phyloP scores from a whole-genome alignment of 2,888 invertebrate genomes.

The Tenthredo distinguenda region DNA sequence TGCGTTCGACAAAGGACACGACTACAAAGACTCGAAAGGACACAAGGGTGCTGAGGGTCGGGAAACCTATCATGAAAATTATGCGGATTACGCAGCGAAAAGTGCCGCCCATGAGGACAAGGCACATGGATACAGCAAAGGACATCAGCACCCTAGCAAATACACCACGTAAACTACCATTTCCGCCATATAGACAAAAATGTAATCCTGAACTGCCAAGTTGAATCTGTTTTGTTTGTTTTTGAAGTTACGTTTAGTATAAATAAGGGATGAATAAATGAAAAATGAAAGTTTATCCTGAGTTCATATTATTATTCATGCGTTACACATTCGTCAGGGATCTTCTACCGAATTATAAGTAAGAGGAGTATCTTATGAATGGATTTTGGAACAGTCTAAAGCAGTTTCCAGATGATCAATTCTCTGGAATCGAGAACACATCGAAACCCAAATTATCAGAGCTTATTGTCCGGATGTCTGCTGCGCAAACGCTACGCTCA shows the following conservation, averaged over 20 bases:
- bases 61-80: conserved; percentile 80
- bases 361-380: neutral
- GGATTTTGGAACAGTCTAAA: neutral
- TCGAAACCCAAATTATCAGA: neutral
- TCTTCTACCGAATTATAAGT: neutral
- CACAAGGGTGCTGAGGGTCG: conserved; percentile 82
- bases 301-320: neutral
- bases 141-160: conserved; percentile 59
- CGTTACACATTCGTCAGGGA: neutral
- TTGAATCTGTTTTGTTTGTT: conserved; percentile 47
- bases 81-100: conserved; percentile 81
- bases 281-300: neutral
- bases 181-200: conserved; percentile 21
- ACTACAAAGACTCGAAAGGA: conserved; percentile 80
- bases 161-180: conserved; percentile 2
- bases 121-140: conserved; percentile 78
- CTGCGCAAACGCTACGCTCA: neutral
- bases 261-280: conserved; percentile 1
- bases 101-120: conserved; percentile 79
- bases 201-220: conserved; percentile 23
- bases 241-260: conserved; percentile 32
- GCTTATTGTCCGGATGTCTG: conserved; percentile 43
- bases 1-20: conserved; percentile 81
- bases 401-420: neutral
- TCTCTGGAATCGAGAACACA: neutral